These are phyloP conservation scores for Drosophila acutilabella DNA, from an alignment of 2,888 invertebrate species.

Conservation along the genomic window DNA sequence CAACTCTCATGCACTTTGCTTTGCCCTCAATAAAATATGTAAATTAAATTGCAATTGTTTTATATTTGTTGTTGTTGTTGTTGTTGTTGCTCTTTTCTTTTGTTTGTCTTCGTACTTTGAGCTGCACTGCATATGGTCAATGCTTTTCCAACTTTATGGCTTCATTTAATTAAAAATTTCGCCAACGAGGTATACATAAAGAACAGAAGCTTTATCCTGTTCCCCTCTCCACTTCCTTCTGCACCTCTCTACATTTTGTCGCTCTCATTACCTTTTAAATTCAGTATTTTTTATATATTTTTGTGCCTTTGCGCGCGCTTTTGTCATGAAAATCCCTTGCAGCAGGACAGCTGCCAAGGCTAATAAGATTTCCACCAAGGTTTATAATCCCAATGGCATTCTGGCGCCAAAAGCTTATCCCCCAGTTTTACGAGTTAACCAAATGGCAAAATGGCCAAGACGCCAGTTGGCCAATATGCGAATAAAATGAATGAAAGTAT, in stretches of 20 bases:
- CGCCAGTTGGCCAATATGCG: constrained; percentile 32
- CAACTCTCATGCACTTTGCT: constrained; percentile 18
- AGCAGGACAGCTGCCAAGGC: constrained; percentile 38
- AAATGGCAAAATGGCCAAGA: constrained; percentile 27
- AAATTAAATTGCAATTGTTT: constrained; percentile 58
- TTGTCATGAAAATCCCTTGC: constrained; percentile 28
- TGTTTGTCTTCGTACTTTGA: constrained; percentile 23
- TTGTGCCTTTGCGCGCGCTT: constrained; percentile 5
- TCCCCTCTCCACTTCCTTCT: not conserved
- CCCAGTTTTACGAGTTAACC: constrained; percentile 26
- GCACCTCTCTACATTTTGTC: not conserved
- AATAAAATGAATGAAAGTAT: constrained; percentile 30
- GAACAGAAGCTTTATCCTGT: constrained; percentile 24
- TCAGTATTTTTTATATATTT: not conserved
- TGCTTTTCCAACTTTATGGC: constrained; percentile 36
- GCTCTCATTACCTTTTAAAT: constrained; percentile 30
- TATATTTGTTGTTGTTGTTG: not conserved
- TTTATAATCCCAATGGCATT: constrained; percentile 31
- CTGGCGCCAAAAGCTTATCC: constrained; percentile 11
- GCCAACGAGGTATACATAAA: not conserved
- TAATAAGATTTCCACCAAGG: constrained; percentile 50
- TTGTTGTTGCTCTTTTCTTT: no score
- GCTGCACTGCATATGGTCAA: constrained; percentile 27
- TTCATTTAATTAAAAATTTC: constrained; percentile 47
- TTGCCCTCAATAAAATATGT: constrained; percentile 59